Evolutionary conservation across 2,113 vertebrate genomes (phyloP), one percentile per base, ranked within the genome.

Genomic region (Cavia porcellus): DNA sequence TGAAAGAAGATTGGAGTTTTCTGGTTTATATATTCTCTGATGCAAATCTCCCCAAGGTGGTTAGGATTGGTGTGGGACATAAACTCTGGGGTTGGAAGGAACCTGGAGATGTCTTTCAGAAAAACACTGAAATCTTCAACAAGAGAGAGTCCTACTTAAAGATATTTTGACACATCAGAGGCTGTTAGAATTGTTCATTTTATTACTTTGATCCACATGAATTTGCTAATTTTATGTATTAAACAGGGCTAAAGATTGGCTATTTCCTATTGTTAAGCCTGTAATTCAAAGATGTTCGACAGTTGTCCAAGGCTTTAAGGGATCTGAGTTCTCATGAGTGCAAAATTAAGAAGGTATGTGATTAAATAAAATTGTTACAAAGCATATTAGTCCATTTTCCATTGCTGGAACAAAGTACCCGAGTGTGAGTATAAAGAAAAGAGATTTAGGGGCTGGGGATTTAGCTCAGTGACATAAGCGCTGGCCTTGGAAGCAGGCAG

Each of bases 1-100:
- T 89, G 93, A 92, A 89, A 92, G 61, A 70, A 86, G 70, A n/a
- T 38, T 92, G 57, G 77, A 68, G 74, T 81, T 95, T 94, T 92
- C 50, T 92, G 80, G 89, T 84, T 68, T 57, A 55, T 55, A 5
- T 25, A 88, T 96, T 92, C 72, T 95, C 50, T 0, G 2, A 94
- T 90, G 66, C 61, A 92, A 35, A 92, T 83, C 47, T 95, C 96
- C 77, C 81, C n/a, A 35, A 52, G 9, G 62, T 35, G 45, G 47
- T 85, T 66, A 45, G 35, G 77, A 68, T 22, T 24, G 59, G 55
- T 20, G 2, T 22, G 14, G 0, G n/a, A 61, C 3, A 0, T 7
- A 8, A 75, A 52, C 9, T 19, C 7, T 17, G 52, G 52, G n/a
- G 4, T 32, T 17, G 91, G 62, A 64, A 77, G 50, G n/a, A 82